Conservation (phyloP, 2,888 invertebrate species). For the Drosophila crucigera region DNA sequence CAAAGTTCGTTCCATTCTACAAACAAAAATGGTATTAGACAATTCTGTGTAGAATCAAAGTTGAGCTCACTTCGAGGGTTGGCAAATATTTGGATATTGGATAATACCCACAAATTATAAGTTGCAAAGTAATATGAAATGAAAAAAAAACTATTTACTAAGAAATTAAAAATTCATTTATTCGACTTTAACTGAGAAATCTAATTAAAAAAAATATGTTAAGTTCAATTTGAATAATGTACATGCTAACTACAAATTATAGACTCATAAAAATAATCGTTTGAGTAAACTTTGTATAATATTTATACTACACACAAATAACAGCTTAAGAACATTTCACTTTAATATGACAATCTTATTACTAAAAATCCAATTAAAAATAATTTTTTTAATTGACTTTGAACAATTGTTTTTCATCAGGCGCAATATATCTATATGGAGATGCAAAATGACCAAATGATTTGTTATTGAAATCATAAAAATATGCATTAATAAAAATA, state of each 20-base stretch:
- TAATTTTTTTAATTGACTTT: background rate
- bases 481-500: background rate
- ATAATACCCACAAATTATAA: background rate
- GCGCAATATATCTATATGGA: background rate
- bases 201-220: background rate
- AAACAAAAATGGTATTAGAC: constrained; percentile 37
- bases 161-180: background rate
- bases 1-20: constrained; percentile 63
- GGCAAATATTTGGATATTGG: constrained; percentile 14
- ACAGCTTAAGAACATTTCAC: background rate
- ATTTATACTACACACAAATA: background rate
- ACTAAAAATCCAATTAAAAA: background rate
- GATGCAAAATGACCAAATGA: background rate
- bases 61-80: constrained; percentile 6
- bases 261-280: background rate
- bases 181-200: background rate
- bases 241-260: background rate
- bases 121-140: background rate
- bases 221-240: background rate
- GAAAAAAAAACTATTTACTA: background rate
- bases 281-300: background rate
- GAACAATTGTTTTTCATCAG: background rate
- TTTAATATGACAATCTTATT: background rate
- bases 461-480: background rate
- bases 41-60: background rate